Evolutionary conservation across 2,113 vertebrate species (phyloP), one percentile per base, ranked within the genome.

Genomic region (Tupaia chinensis): DNA sequence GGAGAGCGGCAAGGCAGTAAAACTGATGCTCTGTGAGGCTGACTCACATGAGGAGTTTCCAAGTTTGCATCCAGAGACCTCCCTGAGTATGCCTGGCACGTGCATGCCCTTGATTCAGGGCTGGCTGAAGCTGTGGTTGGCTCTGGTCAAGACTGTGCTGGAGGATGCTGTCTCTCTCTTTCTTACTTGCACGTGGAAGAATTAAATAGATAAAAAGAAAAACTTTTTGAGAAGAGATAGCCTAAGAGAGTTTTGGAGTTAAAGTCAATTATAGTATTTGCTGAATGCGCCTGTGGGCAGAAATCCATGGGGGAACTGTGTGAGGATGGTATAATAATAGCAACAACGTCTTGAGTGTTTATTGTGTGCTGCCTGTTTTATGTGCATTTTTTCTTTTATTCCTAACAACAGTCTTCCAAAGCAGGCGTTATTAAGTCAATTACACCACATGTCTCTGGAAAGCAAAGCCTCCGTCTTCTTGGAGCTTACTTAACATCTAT

Each of bases 381-480:
- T 81, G n/a, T 78, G 83, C 76, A 27, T 72, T 77, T 79, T 76
- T 80, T 23, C 58, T 92, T 73, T 81, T 91, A 91, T 87, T 84
- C 9, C 34, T 77, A 69, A 70, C 58, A 23, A 27, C 60, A 65
- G 54, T 58, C 63, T 86, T 84, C 54, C 60, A 66, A 89, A 54
- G 25, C 56, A 95, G 74, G 65, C 76, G 66, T 70, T 81, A 25
- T 56, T 78, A 82, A 83, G 54, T 15, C 74, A 63, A 10, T 61
- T 58, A 92, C 29, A 82, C n/a, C 78, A 25, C 0, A 1, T 58
- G 74, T 66, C 76, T 89, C 76, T 65, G 72, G 83, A 93, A 94
- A 88, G 89, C 77, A 32, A 89, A 89, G 92, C 86, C 89, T 70
- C 63, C 7, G 61, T 86, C n/a, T 80, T 74, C 56, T 56, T 23